Percentiles rank a stretch among this genome's conserved stretches.
Evolutionary conservation across 2,113 vertebrate species (phyloP).

Genomic region (Diphyllodes magnificus): DNA sequence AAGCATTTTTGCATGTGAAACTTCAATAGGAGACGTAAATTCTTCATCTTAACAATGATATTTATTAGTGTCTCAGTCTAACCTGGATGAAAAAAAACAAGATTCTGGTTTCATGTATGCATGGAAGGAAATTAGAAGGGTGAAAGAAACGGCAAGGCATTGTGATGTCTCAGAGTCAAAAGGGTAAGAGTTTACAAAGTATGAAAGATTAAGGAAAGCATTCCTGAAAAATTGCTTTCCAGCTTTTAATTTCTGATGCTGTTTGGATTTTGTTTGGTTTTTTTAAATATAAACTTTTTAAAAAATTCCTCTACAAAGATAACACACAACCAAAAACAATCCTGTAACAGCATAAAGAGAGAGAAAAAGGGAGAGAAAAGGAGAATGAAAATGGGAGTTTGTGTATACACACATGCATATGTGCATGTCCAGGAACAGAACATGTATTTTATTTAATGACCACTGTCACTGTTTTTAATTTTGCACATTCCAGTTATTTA

Average conservation of each 20-base stretch:
- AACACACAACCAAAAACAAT: not conserved
- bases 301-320: not conserved
- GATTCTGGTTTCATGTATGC: not conserved
- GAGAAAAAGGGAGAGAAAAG: not conserved
- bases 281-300: not conserved
- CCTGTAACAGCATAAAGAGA: not conserved
- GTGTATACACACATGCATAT: fast-evolving
- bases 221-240: not conserved
- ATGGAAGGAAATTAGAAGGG: not conserved
- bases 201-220: not conserved
- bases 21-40: not conserved
- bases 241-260: not conserved
- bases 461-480: not conserved
- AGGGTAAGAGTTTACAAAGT: not conserved
- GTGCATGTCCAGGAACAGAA: not conserved
- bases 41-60: not conserved
- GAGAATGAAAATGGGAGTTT: not conserved
- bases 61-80: not conserved
- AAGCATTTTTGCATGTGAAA: not conserved
- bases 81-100: not conserved
- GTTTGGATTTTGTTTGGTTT: not conserved
- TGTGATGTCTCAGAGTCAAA: not conserved
- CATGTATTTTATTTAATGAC: not conserved
- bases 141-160: not conserved
- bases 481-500: not conserved